These are phyloP conservation scores for Monochamus saltuarius DNA, from an alignment of 1,140 invertebrate genomes.

Conservation along the genomic window DNA sequence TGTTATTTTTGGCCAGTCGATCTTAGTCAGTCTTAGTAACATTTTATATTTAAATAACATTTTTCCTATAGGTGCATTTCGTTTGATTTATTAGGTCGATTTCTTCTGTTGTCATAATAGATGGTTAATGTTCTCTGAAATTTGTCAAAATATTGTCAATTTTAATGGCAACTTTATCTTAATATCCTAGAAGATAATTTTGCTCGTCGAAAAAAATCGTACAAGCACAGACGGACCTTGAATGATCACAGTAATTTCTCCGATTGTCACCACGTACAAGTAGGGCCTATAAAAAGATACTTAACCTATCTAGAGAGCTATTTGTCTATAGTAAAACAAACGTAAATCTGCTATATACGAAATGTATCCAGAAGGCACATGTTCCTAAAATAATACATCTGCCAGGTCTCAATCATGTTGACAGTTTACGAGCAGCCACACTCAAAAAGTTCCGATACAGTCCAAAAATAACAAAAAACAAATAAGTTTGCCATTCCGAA, in stretches of 20 bases:
- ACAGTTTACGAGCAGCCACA: conserved; percentile 37
- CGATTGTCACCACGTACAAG: conserved; percentile 29
- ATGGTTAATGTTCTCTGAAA: too few relatives aligned
- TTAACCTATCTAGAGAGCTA: conserved; percentile 12
- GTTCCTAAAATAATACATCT: conserved; percentile 52
- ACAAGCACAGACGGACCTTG: neutral
- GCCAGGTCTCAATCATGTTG: conserved; percentile 51
- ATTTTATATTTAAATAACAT: too few relatives aligned
- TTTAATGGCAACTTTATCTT: too few relatives aligned
- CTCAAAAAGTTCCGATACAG: conserved; percentile 35
- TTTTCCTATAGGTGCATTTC: too few relatives aligned
- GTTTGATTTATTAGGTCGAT: too few relatives aligned
- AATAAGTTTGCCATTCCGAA: conserved; percentile 32
- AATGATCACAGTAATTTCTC: conserved; percentile 10
- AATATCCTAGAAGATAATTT: too few relatives aligned
- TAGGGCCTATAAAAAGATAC: conserved; percentile 14
- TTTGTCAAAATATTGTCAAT: too few relatives aligned
- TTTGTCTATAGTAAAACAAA: conserved; percentile 34
- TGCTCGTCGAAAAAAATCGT: too few relatives aligned
- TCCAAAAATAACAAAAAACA: conserved; percentile 50
- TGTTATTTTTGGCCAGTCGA: too few relatives aligned
- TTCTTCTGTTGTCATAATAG: too few relatives aligned
- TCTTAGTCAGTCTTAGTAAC: too few relatives aligned
- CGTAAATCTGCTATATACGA: conserved; percentile 33
- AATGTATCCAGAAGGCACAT: conserved; percentile 42